Evolutionary conservation across 2,113 vertebrate species (phyloP), one percentile per base, ranked within the genome.

Genomic region (Phrynocephalus versicolor): DNA sequence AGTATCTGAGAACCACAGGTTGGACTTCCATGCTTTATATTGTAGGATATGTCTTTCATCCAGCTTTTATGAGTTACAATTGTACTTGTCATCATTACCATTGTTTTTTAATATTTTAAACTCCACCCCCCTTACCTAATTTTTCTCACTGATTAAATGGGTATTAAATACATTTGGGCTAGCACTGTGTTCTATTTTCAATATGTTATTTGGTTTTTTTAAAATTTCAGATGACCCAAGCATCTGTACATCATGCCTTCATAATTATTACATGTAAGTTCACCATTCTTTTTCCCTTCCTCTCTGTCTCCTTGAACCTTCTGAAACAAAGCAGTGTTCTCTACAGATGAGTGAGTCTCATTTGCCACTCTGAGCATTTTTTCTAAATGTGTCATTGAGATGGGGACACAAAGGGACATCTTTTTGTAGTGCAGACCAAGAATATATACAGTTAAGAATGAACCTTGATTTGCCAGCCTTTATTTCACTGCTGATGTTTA

Each of bases 261-360:
- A 90, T 65, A 97, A 96, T 88, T 98, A 98, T 92, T 98, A 98
- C 91, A 97, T 96, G 98, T 99, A 97, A 98, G 98, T 97, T 62
- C 60, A 62, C 23, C 18, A 62, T 92, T 92, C 70, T 89, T 57
- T 87, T 2, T 35, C 51, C 6, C 3, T 75, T 4, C 84, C 39
- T 81, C 84, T 9, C 74, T 27, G 12, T 30, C 8, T 18, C 9
- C 69, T 33, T 85, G 55, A 27, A 27, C 71, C 90, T 93, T 92
- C 70, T 88, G n/a, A 88, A 87, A 33, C 2, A 87, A 86, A 75
- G 21, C 0, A 12, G 12, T 7, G 0, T 1, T 83, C 33, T 58
- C 23, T 23, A 65, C n/a, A n/a, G n/a, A 19, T 60, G 27, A 25
- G 23, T 67, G 64, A 30, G 30, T n/a, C 30, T 10, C 64, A 30